Percentiles rank a stretch among this genome's conserved stretches.
phyloP scores from a whole-genome alignment of 2,888 invertebrate genomes.

The Eumerus sabulonum region DNA sequence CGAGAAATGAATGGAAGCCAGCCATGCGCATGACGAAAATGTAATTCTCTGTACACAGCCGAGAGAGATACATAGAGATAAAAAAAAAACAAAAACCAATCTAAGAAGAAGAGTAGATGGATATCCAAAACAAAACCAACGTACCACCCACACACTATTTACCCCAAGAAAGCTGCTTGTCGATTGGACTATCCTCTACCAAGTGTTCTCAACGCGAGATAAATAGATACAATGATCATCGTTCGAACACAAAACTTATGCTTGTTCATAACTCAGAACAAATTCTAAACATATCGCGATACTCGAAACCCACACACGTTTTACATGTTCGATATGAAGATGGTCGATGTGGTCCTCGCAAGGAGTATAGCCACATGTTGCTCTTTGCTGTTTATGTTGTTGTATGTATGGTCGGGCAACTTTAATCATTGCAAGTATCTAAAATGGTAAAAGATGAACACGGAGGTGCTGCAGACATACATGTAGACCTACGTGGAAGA shows the following conservation, averaged over 20 bases:
- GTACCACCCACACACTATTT: conserved; percentile 64
- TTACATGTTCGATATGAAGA: conserved; percentile 29
- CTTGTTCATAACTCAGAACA: conserved; percentile 66
- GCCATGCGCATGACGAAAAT: conserved; percentile 59
- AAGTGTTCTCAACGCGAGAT: conserved; percentile 14
- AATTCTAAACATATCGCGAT: conserved; percentile 66
- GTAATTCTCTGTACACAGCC: conserved; percentile 35
- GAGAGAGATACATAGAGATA: not conserved
- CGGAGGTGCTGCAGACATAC: conserved; percentile 60
- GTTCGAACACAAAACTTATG: conserved; percentile 27
- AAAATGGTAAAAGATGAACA: conserved; percentile 63
- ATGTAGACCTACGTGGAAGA: conserved; percentile 66
- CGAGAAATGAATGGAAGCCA: conserved; percentile 35
- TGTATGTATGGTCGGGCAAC: conserved; percentile 10
- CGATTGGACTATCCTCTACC: conserved; percentile 52
- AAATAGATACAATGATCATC: conserved; percentile 29
- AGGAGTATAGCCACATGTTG: conserved; percentile 47
- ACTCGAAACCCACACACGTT: conserved; percentile 62
- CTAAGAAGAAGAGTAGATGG: too few species aligned
- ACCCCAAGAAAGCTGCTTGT: conserved; percentile 60
- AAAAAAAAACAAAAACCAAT: too few species aligned
- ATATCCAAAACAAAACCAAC: conserved; percentile 4
- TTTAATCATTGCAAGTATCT: conserved; percentile 66
- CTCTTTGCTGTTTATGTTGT: not conserved
- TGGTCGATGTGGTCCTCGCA: conserved; percentile 17